Conservation (phyloP, 2,797 vertebrate genomes). For the Onychomys leucogaster region DNA sequence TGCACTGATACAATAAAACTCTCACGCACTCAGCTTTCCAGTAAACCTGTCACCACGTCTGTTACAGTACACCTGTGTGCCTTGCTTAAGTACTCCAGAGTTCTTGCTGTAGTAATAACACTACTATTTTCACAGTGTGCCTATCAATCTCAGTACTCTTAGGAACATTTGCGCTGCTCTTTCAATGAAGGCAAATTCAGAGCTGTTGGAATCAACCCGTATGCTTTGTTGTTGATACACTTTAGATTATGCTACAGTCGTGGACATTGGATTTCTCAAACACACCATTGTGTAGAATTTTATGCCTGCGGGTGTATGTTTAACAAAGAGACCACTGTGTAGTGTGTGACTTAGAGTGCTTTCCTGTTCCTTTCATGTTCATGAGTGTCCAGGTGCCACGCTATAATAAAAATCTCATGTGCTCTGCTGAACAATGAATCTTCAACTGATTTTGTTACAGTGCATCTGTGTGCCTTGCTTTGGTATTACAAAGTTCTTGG, state of each 20-base stretch:
- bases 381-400: background rate
- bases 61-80: background rate
- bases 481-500: background rate
- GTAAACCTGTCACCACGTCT: background rate
- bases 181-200: background rate
- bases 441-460: background rate
- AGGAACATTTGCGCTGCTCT: background rate
- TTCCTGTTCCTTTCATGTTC: background rate
- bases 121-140: background rate
- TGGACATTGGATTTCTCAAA: background rate
- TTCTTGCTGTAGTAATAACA: background rate
- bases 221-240: background rate
- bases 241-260: background rate
- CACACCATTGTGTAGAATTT: background rate
- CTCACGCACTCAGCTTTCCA: rapidly evolving
- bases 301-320: background rate
- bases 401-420: background rate
- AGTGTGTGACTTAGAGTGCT: background rate
- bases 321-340: background rate
- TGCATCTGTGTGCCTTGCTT: background rate
- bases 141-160: background rate
- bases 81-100: background rate
- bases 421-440: background rate
- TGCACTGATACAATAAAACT: background rate
- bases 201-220: background rate